A percentile compares a stretch with the other conserved stretches of the same genome.
phyloP scores from a whole-genome alignment of 2,797 vertebrate species.

The Numenius phaeopus region DNA sequence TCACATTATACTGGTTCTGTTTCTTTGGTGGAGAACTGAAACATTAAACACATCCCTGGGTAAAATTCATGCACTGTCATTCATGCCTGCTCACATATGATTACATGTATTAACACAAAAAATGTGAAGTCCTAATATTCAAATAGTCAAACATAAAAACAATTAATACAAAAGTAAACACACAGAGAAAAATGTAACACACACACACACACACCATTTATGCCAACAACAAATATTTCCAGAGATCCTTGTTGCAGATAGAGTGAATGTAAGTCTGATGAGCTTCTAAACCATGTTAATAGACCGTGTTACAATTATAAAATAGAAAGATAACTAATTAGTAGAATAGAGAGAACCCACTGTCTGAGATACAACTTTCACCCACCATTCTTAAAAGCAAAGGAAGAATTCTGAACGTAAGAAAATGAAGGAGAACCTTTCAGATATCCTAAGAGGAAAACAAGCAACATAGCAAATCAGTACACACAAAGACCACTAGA shows the following conservation, averaged over 20 bases:
- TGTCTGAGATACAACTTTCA: neutral
- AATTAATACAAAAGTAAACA: neutral
- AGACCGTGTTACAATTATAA: neutral
- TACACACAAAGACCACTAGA: neutral
- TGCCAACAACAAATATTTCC: neutral
- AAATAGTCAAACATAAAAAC: neutral
- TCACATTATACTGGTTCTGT: neutral
- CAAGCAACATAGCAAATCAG: neutral
- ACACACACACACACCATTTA: fast-evolving
- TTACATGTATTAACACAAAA: neutral
- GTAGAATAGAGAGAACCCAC: neutral
- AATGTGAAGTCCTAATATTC: neutral
- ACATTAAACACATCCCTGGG: neutral
- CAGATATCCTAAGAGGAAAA: neutral
- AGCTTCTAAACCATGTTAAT: neutral
- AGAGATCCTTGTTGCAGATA: neutral
- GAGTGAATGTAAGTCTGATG: neutral
- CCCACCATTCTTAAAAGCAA: neutral
- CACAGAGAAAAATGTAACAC: neutral
- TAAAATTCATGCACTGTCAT: neutral
- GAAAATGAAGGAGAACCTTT: neutral
- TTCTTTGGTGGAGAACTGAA: neutral
- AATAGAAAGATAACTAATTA: neutral
- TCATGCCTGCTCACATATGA: neutral
- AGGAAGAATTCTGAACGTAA: neutral